phyloP scores from a whole-genome alignment of 2,888 invertebrate genomes.

The Agrilus mali region DNA sequence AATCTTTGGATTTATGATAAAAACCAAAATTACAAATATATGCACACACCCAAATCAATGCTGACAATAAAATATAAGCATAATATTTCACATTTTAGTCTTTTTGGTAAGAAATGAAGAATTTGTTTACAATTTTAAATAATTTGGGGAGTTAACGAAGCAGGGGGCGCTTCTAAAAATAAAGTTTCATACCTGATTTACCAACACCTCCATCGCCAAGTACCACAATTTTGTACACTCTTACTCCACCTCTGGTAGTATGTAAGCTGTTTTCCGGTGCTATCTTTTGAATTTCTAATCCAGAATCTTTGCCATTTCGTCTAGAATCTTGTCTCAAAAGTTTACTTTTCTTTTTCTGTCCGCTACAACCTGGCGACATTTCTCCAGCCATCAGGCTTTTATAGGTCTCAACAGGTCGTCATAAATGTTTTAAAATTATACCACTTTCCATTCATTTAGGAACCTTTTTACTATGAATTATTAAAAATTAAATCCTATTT shows the following conservation, averaged over 20 bases:
- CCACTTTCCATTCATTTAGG: neutral
- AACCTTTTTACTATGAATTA: neutral
- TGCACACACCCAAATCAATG: neutral
- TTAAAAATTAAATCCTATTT: neutral
- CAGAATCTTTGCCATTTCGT: conserved; percentile 28
- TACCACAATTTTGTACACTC: conserved; percentile 83
- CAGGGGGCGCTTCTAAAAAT: neutral
- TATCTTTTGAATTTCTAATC: conserved; percentile 27
- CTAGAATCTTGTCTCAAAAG: conserved; percentile 30
- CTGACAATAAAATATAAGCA: neutral
- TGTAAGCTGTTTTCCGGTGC: conserved; percentile 26
- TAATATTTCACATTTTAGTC: neutral
- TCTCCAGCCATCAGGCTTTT: conserved; percentile 30
- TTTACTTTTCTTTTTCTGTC: conserved; percentile 30
- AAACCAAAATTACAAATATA: conserved; percentile 1
- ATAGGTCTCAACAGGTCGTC: too few species aligned
- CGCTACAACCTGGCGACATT: conserved; percentile 23
- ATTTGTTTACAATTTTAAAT: neutral
- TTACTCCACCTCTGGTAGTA: conserved; percentile 49
- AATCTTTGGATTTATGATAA: too few species aligned
- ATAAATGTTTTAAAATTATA: too few species aligned
- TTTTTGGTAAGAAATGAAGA: neutral
- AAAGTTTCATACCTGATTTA: conserved; percentile 55
- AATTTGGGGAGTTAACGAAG: neutral
- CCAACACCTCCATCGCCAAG: conserved; percentile 88